Conservation (phyloP, 2,888 invertebrate species). For the Heliconius cydno region DNA sequence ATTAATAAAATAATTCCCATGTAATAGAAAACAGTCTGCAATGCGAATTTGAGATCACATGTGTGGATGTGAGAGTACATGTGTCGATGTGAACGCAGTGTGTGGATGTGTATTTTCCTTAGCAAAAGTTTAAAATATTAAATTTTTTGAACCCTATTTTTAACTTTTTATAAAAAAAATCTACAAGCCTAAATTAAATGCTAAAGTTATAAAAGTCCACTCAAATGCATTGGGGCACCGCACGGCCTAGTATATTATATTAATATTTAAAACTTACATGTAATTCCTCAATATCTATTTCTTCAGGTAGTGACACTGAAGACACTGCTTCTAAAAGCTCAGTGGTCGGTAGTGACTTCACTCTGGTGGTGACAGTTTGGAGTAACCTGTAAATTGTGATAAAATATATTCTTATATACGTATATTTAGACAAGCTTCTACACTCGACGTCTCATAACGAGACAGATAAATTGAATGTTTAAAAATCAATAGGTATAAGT, state of each 20-base stretch:
- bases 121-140: no score
- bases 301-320: conserved; percentile 66
- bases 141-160: no score
- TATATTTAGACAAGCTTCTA: not conserved
- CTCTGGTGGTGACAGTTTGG: conserved; percentile 80
- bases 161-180: no score
- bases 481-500: no score
- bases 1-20: no score
- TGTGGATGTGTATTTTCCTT: not conserved
- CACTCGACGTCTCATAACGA: not conserved
- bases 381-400: conserved; percentile 71
- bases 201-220: not conserved
- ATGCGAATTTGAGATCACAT: not conserved
- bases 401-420: not conserved
- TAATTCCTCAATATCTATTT: conserved; percentile 83
- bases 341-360: conserved; percentile 82
- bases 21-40: no score
- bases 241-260: not conserved
- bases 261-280: conserved; percentile 65
- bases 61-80: not conserved
- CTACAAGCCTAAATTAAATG: no score
- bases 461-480: no score
- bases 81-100: not conserved
- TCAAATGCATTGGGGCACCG: not conserved
- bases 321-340: conserved; percentile 78